Evolutionary conservation across 2,888 invertebrate species (phyloP).

Genomic region (Herminia tarsipennalis): DNA sequence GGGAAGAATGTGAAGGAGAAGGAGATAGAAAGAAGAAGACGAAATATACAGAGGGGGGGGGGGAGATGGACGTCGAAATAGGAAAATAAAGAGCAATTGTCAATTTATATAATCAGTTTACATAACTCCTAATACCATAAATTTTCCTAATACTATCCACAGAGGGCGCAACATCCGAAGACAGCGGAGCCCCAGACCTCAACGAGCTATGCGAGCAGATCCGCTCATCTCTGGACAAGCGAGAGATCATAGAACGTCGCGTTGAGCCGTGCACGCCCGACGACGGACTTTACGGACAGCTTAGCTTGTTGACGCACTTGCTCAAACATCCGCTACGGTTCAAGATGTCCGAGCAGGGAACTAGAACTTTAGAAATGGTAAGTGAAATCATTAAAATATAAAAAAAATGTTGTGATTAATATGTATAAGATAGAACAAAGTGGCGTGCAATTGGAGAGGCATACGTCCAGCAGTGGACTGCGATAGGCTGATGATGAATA

Average conservation of each 20-base stretch:
- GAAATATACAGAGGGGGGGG: no score
- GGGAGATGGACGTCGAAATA: no score
- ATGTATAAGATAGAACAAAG: no score
- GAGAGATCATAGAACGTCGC: conserved; percentile 94
- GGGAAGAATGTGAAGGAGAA: no score
- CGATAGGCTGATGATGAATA: no score
- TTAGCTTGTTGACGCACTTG: conserved; percentile 94
- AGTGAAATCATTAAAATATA: conserved; percentile 18
- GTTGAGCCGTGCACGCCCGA: conserved; percentile 93
- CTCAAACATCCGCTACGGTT: conserved; percentile 95
- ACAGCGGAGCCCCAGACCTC: conserved; percentile 84
- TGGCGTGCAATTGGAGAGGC: no score
- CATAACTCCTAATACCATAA: background rate
- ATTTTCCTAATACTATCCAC: background rate
- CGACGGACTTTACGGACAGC: conserved; percentile 94
- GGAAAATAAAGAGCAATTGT: no score
- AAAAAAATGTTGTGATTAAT: background rate
- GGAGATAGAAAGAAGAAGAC: no score
- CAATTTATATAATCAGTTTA: background rate
- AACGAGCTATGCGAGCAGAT: conserved; percentile 91
- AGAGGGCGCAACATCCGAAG: conserved; percentile 79
- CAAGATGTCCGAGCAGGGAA: conserved; percentile 91
- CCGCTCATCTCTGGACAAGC: conserved; percentile 89
- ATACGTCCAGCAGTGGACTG: no score
- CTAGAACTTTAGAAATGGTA: conserved; percentile 88